Base-by-base conservation (phyloP, 1,140 invertebrate species). In the Melitaea cinxia region DNA sequence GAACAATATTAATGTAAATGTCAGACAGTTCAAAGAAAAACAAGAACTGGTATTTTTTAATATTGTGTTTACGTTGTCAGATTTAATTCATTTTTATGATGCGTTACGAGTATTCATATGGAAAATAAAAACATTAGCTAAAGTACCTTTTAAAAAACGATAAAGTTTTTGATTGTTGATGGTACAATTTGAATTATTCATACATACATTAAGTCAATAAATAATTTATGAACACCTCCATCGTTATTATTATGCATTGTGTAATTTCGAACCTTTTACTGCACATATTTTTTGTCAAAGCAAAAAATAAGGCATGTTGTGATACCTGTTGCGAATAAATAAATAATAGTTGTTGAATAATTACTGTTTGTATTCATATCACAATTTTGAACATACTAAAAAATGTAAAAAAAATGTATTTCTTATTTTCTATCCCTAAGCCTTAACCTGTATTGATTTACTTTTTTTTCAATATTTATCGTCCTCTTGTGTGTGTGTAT, bases 101-200 rank as follows among this genome's bases (percentile, higher is more conserved):
- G 3, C 26, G 3, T 28, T 28, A 28, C 7, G 7, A 28, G 3
- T 28, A 28, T 4, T 28, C 7, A 28, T 28, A 4, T 28, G 3
- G 26, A 28, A 28, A 3, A 33, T 23, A 23, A 21, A 12, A 47
- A 23, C 2, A 9, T 21, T 47, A 10, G 2, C 4, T 33, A 33
- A 33, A 12, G 42, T 19, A 47, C 3, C 37, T 23, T 23, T 47
- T 30, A 21, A 33, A 54, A 33, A 49, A 14, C 49, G 23, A 61
- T 63, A 63, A 47, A 2, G 26, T 49, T 45, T 15, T 55, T 63
- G 14, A 55, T 33, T 47, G 12, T 59, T 24, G 17, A 54, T 45
- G 52, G 17, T 14, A 63, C 60, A 28, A 55, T 30, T 56, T 69
- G 67, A 64, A 69, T 69, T 50, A 64, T 64, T 59, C 37, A 69